Conservation (phyloP, 2,113 vertebrate genomes). For the Glareola pratincola region DNA sequence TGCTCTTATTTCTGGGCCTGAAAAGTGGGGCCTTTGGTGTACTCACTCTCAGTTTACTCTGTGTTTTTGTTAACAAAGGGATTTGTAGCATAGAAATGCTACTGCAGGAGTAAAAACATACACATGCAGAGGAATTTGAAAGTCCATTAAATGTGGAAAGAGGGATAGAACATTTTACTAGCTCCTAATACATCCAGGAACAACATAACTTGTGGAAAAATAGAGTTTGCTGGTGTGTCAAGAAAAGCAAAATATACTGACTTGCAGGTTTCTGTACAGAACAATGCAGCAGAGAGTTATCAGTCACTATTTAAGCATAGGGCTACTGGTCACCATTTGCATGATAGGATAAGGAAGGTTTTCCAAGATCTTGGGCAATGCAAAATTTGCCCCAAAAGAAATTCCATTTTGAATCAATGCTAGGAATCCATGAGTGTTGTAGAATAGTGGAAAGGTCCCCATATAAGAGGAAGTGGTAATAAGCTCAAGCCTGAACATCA, state of each 20-base stretch:
- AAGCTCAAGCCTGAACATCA: background rate
- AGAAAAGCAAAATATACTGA: background rate
- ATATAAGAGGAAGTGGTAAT: background rate
- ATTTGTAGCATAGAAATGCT: background rate
- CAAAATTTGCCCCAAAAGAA: background rate
- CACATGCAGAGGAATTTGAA: background rate
- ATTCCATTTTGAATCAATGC: background rate
- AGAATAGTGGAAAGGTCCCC: background rate
- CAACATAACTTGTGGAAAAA: background rate
- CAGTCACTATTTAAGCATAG: background rate
- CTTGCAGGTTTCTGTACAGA: background rate
- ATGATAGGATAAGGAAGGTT: background rate
- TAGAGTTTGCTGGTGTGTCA: background rate
- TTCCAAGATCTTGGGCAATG: background rate
- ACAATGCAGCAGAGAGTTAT: background rate
- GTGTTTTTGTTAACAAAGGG: background rate
- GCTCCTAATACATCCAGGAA: background rate
- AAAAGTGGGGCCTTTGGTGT: background rate
- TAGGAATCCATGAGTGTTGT: background rate
- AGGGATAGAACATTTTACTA: background rate
- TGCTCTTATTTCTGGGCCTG: background rate
- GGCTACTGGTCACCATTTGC: background rate
- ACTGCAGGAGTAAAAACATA: background rate
- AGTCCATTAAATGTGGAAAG: background rate
- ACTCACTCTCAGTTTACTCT: background rate